Percentiles rank a stretch among this genome's conserved stretches.
Evolutionary conservation across 2,888 invertebrate genomes (phyloP).

Genomic region (Acanthococcus lagerstroemiae): DNA sequence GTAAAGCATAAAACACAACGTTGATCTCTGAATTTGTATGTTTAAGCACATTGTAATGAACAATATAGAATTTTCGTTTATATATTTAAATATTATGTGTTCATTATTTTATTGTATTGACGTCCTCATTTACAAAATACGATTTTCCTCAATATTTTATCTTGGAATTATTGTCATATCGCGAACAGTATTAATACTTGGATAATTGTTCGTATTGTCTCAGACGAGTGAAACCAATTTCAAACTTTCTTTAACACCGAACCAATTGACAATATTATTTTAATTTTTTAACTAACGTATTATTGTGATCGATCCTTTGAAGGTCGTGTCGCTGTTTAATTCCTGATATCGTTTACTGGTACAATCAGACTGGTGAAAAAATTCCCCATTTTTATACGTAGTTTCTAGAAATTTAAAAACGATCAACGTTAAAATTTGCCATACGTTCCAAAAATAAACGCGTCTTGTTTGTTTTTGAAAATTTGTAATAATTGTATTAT

Average conservation of each 20-base stretch:
- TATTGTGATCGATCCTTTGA: neutral
- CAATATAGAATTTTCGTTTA: conserved; percentile 10
- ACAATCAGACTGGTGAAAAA: neutral
- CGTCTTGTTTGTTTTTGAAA: neutral
- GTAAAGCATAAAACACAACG: conserved; percentile 5
- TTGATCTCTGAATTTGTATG: conserved; percentile 9
- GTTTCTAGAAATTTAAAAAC: neutral
- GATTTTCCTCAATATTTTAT: no score
- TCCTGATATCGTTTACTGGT: neutral
- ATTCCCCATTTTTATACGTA: neutral
- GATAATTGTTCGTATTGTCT: no score
- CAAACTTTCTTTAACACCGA: no score
- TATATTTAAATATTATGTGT: conserved; percentile 1
- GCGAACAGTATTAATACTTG: neutral
- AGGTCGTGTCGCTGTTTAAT: no score
- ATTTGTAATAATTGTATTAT: neutral
- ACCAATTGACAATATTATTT: conserved; percentile 17
- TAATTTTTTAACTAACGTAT: neutral
- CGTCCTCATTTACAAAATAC: no score
- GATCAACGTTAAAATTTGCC: neutral
- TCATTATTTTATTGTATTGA: conserved; percentile 13
- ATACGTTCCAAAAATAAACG: neutral
- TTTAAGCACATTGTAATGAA: conserved; percentile 20
- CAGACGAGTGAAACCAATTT: no score
- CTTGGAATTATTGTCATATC: neutral